Percentiles rank a stretch among this genome's conserved stretches.
Evolutionary conservation across 2,113 vertebrate species (phyloP).

Genomic region (Arenaria interpres): DNA sequence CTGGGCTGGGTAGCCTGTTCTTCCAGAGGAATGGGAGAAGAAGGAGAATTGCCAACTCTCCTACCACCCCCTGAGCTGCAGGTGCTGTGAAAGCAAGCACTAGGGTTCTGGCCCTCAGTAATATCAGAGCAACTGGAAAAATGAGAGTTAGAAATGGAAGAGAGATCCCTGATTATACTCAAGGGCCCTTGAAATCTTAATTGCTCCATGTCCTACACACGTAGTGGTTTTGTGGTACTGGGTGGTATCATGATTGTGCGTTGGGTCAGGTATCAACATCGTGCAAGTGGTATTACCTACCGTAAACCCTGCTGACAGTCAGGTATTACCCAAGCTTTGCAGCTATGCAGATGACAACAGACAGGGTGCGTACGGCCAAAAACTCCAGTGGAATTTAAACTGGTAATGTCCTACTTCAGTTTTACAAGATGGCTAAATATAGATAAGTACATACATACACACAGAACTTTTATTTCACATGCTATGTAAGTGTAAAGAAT

Average conservation of each 20-base stretch:
- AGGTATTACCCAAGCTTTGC: conserved; percentile 20
- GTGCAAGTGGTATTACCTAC: neutral
- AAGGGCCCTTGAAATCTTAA: neutral
- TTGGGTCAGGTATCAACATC: neutral
- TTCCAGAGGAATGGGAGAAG: neutral
- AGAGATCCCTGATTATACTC: neutral
- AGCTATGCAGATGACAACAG: neutral
- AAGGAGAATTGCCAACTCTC: neutral
- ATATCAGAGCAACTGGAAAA: neutral
- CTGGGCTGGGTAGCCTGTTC: neutral
- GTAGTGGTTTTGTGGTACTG: neutral
- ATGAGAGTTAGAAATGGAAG: neutral
- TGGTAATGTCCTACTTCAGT: neutral
- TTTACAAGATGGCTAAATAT: conserved; percentile 4
- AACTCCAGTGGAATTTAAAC: conserved; percentile 5
- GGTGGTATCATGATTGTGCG: neutral
- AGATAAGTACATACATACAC: neutral
- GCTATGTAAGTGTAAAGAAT: neutral
- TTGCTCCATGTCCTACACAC: neutral
- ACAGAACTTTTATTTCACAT: neutral
- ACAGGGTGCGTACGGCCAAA: neutral
- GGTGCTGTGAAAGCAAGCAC: neutral
- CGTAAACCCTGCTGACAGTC: conserved; percentile 9
- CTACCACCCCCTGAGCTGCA: neutral
- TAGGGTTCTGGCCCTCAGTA: neutral